Percentiles rank a stretch among this genome's conserved stretches.
Conservation (phyloP, 2,113 vertebrate genomes). For the Loxodonta africana region DNA sequence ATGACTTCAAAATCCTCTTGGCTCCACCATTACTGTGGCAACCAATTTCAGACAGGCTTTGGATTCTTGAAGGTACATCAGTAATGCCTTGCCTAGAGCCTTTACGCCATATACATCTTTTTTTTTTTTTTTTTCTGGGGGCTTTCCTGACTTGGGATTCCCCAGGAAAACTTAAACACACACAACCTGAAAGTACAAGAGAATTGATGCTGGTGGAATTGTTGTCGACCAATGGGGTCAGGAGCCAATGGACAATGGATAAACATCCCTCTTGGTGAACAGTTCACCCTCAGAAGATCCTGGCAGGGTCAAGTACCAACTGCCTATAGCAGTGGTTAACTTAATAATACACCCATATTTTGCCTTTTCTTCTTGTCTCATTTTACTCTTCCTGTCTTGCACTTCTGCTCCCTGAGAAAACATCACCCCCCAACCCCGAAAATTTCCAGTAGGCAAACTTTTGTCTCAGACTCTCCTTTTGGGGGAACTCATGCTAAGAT, state of each 20-base stretch:
- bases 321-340: too few species aligned
- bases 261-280: background rate
- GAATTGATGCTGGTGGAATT: background rate
- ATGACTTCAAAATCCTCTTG: background rate
- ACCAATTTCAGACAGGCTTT: background rate
- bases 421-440: background rate
- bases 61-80: background rate
- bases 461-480: background rate
- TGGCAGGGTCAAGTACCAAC: background rate
- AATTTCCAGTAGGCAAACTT: background rate
- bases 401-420: background rate
- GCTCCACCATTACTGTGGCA: background rate
- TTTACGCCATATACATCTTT: background rate
- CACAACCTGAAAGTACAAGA: background rate
- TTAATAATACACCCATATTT: accelerated
- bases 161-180: background rate
- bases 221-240: background rate
- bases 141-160: slow-evolving; percentile 21
- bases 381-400: background rate
- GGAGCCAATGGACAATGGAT: background rate
- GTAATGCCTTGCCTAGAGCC: background rate
- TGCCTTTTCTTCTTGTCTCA: background rate
- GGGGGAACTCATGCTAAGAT: background rate
- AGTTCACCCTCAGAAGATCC: background rate
- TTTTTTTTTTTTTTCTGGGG: background rate